phyloP scores from a whole-genome alignment of 1,140 invertebrate genomes.

The Battus philenor region DNA sequence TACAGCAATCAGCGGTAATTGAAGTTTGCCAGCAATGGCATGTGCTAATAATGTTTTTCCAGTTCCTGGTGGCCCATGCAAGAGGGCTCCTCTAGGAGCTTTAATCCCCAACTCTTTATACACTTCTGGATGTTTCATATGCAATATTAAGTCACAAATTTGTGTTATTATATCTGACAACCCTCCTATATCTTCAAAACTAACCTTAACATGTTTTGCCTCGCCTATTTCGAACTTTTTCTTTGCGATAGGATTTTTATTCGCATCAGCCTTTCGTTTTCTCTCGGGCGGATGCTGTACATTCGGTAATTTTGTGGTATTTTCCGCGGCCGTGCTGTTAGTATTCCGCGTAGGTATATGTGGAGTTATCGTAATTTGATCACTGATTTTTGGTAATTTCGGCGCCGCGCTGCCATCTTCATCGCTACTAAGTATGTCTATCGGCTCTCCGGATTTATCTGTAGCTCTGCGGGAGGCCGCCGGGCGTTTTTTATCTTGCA shows the following conservation, averaged over 20 bases:
- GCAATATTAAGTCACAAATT: conserved; percentile 86
- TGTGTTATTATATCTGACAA: conserved; percentile 84
- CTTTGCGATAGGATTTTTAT: conserved; percentile 41
- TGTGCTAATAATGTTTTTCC: conserved; percentile 94
- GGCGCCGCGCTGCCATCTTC: conserved; percentile 71
- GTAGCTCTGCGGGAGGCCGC: conserved; percentile 41
- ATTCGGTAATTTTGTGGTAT: conserved; percentile 32
- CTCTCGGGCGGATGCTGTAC: conserved; percentile 41
- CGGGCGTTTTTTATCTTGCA: conserved; percentile 64
- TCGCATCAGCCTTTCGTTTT: conserved; percentile 49
- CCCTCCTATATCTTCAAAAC: conserved; percentile 86
- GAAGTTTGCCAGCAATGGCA: conserved; percentile 88
- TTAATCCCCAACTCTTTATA: conserved; percentile 87
- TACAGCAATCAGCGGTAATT: conserved; percentile 88
- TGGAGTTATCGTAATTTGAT: conserved; percentile 70
- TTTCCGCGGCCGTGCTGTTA: conserved; percentile 44
- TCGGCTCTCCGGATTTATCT: conserved; percentile 72
- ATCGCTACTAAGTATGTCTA: conserved; percentile 77
- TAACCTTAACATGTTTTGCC: conserved; percentile 71
- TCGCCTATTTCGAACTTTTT: conserved; percentile 55
- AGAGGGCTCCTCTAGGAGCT: conserved; percentile 88
- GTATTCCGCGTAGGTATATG: conserved; percentile 52
- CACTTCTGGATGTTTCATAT: conserved; percentile 90
- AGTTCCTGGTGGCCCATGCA: conserved; percentile 95
- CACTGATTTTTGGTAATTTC: conserved; percentile 68